Percentiles rank a stretch among this genome's conserved stretches.
These are phyloP conservation scores for Drosophila nr. medialis DNA, from an alignment of 2,888 invertebrate species.

Conservation along the genomic window DNA sequence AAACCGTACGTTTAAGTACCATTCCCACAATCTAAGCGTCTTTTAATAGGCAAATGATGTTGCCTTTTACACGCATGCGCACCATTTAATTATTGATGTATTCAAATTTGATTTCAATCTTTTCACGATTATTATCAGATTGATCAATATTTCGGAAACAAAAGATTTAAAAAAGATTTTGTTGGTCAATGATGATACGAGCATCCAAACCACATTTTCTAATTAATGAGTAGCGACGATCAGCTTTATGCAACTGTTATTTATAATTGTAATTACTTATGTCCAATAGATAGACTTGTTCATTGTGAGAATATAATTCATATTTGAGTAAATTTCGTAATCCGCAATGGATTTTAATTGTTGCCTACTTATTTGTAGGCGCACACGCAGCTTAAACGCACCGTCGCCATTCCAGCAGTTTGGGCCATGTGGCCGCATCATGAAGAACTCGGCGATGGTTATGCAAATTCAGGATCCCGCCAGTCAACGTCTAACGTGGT, in stretches of 20 bases:
- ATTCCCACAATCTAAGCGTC: neutral
- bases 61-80: constrained; percentile 5
- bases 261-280: neutral
- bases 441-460: constrained; percentile 98
- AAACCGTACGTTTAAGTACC: neutral
- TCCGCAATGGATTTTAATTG: constrained; percentile 1
- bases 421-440: constrained; percentile 98
- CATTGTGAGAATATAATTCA: neutral
- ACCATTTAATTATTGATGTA: constrained; percentile 1
- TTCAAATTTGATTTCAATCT: too few relatives aligned
- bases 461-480: constrained; percentile 99
- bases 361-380: constrained; percentile 87
- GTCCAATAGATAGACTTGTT: neutral
- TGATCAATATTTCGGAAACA: too few relatives aligned
- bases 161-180: too few relatives aligned
- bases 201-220: neutral
- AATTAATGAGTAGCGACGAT: neutral
- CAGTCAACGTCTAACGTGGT: constrained; percentile 98
- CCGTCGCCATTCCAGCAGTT: constrained; percentile 98
- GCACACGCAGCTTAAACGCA: constrained; percentile 97
- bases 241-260: neutral
- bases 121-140: too few relatives aligned
- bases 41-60: neutral
- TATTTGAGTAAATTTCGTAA: neutral
- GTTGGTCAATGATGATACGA: neutral